A percentile compares a stretch with the other conserved stretches of the same genome.
Conservation (phyloP, 2,797 vertebrate species). For the Loris lydekkerianus region DNA sequence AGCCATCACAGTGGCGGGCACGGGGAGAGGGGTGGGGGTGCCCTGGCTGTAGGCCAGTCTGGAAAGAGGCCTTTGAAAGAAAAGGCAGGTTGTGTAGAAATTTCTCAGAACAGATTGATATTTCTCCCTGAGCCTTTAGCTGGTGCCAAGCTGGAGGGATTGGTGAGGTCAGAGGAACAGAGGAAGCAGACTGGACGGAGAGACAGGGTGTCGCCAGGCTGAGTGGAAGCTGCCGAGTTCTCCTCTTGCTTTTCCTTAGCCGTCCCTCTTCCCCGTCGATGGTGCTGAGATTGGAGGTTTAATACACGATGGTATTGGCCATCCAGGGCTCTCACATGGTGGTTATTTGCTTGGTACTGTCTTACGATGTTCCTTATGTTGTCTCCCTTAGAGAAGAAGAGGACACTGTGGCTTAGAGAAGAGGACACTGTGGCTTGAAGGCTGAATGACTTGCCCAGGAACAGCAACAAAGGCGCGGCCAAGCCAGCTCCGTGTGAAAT, state of each 20-base stretch:
- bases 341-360: neutral
- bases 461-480: too few relatives aligned
- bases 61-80: neutral
- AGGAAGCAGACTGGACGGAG: neutral
- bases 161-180: neutral
- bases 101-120: neutral
- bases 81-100: neutral
- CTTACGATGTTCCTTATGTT: neutral
- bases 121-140: neutral
- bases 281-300: neutral
- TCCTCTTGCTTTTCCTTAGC: neutral
- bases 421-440: neutral
- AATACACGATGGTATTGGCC: accelerated
- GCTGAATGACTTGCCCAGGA: neutral
- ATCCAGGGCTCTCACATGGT: neutral
- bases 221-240: neutral
- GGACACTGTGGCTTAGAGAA: neutral
- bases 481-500: accelerated
- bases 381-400: neutral
- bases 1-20: accelerated
- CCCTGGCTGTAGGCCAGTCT: neutral
- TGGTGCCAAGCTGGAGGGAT: neutral
- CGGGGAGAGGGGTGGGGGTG: too few relatives aligned
- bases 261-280: accelerated
- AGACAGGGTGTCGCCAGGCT: neutral